Evolutionary conservation across 2,888 invertebrate species (phyloP).

Genomic region (Digitonthophagus gazella): DNA sequence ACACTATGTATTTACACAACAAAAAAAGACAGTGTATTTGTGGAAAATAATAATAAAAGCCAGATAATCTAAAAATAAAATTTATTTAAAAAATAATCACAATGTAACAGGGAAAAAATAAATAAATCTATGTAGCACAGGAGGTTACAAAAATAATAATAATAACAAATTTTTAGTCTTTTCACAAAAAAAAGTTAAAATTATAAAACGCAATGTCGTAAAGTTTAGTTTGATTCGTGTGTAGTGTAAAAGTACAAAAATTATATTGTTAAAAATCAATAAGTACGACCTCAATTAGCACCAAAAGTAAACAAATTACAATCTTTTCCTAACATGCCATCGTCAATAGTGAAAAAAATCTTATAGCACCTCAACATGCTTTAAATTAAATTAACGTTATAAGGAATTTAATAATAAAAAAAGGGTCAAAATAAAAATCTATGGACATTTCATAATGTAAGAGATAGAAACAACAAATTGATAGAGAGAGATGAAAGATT

Average conservation of each 20-base stretch:
- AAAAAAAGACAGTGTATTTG: constrained; percentile 1
- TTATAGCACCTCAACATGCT: neutral
- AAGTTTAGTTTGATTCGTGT: neutral
- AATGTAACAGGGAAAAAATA: constrained; percentile 19
- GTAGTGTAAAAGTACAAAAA: neutral
- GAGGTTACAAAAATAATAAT: constrained; percentile 16
- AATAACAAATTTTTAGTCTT: constrained; percentile 31
- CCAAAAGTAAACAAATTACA: neutral
- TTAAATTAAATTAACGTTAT: neutral
- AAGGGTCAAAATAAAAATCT: too few relatives aligned
- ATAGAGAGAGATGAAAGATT: neutral
- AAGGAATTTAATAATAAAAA: too few relatives aligned
- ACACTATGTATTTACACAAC: neutral
- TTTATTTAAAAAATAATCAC: constrained; percentile 27
- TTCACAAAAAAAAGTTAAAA: neutral
- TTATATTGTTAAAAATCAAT: neutral
- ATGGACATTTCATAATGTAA: too few relatives aligned
- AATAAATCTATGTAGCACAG: constrained; percentile 18
- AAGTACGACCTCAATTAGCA: neutral
- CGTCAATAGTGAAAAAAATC: neutral
- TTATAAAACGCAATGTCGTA: neutral
- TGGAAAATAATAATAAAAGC: constrained; percentile 18
- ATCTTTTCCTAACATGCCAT: neutral
- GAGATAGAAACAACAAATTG: neutral
- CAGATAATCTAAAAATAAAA: constrained; percentile 26